Base-by-base conservation (phyloP, 2,113 vertebrate species). In the Ciconia boyciana region DNA sequence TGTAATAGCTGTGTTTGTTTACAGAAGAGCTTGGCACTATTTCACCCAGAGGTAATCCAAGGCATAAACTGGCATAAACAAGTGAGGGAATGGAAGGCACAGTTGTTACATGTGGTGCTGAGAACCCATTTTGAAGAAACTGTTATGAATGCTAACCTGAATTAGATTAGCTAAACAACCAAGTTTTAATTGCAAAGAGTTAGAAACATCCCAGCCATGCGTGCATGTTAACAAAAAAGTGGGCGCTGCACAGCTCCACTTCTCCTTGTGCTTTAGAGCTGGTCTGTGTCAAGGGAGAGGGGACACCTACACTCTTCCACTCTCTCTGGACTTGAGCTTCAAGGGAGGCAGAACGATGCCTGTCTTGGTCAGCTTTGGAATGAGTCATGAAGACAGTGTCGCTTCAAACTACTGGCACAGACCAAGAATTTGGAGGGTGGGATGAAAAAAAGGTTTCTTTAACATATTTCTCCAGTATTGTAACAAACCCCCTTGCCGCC, bases 1-100 rank as follows among this genome's bases (percentile, higher is more conserved):
- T 52, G 55, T 87, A 93, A 90, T 92, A 90, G 46, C 64, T 87
- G 57, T 84, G 52, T 87, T 94, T 97, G 52, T 93, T 95, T 95
- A 94, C 83, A 85, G 84, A 91, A 74, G 6, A 43, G 61, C 70
- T 84, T 85, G 87, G 80, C 21, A 69, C 39, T 72, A 4, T 76
- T 96, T 92, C 2, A 21, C 65, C 83, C 82, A 85, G 81, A 89
- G 83, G 81, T 91, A 94, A 91, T 87, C 69, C 46, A 84, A 89
- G 41, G 34, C 69, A 69, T 90, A 75, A 92, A 90, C 44, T 84
- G 86, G 80, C 44, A 79, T 82, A 94, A 96, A 94, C 51, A 93
- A 95, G 28, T 17, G 57, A 84, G 65, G 69, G 72, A 87, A 61
- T 41, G 48, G 64, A 96, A 92, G 39, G 65, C 57, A 57, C 41